These are phyloP conservation scores for Sebastes glaucus DNA, from an alignment of 2,797 vertebrate genomes.

Conservation along the genomic window DNA sequence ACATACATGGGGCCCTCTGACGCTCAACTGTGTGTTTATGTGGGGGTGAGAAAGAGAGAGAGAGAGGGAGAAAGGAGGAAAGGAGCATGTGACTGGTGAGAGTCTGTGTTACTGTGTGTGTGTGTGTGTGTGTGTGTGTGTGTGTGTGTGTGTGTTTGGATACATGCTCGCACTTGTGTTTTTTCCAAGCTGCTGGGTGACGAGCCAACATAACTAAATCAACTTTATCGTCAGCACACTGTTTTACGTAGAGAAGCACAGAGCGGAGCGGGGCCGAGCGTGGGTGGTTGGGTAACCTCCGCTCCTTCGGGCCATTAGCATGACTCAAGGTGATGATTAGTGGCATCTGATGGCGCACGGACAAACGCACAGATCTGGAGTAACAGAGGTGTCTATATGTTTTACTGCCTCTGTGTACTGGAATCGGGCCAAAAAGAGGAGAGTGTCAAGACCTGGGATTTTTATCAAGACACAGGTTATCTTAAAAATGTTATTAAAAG, in stretches of 20 bases:
- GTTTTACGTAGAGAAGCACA: slow-evolving; percentile 57
- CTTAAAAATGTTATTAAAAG: background rate
- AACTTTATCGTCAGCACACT: slow-evolving; percentile 57
- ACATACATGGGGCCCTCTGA: slow-evolving; percentile 76
- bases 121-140: background rate
- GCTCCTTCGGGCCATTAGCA: slow-evolving; percentile 27
- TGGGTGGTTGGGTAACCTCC: slow-evolving; percentile 49
- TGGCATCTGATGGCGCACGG: slow-evolving; percentile 36
- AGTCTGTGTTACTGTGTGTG: slow-evolving; percentile 9
- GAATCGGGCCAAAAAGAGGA: background rate
- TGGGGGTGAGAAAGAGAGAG: slow-evolving; percentile 14
- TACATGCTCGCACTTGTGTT: slow-evolving; percentile 7
- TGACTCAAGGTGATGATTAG: slow-evolving; percentile 65
- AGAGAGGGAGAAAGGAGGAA: background rate
- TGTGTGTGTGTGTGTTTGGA: background rate
- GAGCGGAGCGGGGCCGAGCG: slow-evolving; percentile 18
- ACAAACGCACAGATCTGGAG: slow-evolving; percentile 18
- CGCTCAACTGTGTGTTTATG: slow-evolving; percentile 43
- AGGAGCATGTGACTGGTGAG: slow-evolving; percentile 16
- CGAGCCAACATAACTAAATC: slow-evolving; percentile 70
- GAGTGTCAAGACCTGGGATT: background rate
- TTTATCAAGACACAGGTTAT: background rate
- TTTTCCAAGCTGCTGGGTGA: slow-evolving; percentile 55
- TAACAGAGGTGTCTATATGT: slow-evolving; percentile 13
- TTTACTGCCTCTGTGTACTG: slow-evolving; percentile 1